Percentiles rank a stretch among this genome's conserved stretches.
Evolutionary conservation across 2,797 vertebrate species (phyloP).

Genomic region (Telmatherina bonti): DNA sequence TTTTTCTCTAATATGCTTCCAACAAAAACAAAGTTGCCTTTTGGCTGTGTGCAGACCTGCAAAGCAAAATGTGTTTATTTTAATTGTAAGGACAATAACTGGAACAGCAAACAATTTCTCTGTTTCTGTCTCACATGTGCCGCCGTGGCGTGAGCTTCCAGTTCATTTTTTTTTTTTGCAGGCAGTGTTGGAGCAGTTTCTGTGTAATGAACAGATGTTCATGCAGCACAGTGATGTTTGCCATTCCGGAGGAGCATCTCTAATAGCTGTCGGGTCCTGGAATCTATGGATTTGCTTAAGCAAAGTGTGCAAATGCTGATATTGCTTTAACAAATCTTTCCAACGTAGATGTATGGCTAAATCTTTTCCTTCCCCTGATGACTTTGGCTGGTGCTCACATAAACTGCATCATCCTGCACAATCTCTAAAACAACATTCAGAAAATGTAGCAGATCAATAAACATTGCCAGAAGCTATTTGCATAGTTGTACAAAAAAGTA

Average conservation of each 20-base stretch:
- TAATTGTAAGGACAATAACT: constrained; percentile 19
- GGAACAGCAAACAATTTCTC: constrained; percentile 17
- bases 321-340: constrained; percentile 66
- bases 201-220: constrained; percentile 74
- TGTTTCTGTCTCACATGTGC: constrained; percentile 22
- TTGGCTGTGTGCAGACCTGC: constrained; percentile 7
- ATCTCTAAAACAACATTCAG: constrained; percentile 68
- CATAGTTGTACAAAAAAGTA: constrained; percentile 24
- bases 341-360: constrained; percentile 49
- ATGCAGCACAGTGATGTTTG: constrained; percentile 63
- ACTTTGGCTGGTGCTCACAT: constrained; percentile 67
- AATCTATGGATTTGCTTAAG: constrained; percentile 56
- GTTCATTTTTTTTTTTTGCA: constrained; percentile 53
- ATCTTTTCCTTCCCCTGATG: constrained; percentile 60
- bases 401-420: constrained; percentile 68
- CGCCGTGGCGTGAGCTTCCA: constrained; percentile 31
- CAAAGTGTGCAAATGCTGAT: constrained; percentile 61
- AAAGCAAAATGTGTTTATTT: too few relatives aligned
- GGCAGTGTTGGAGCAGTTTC: constrained; percentile 56
- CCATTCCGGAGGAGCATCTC: constrained; percentile 47
- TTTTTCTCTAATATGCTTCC: neutral
- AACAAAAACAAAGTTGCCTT: neutral
- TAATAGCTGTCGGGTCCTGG: constrained; percentile 47
- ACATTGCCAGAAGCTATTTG: constrained; percentile 56
- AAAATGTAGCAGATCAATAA: constrained; percentile 59